Evolutionary conservation across 2,888 invertebrate genomes (phyloP).

Genomic region (Plagiodera versicolora): DNA sequence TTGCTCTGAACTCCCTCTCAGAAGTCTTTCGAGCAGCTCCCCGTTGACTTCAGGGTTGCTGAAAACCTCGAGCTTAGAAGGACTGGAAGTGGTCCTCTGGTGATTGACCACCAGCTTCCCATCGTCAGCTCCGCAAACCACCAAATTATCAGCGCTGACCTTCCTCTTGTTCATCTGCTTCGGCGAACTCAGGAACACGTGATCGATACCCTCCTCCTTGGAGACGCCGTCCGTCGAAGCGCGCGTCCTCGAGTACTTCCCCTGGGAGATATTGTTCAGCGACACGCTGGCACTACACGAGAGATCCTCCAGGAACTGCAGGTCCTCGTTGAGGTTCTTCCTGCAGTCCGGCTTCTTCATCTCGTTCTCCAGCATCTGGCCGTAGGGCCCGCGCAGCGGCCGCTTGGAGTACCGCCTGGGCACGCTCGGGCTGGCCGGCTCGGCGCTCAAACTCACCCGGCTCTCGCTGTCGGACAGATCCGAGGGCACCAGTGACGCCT

Average conservation of each 20-base stretch:
- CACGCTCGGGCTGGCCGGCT: slow-evolving; percentile 56
- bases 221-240: slow-evolving; percentile 56
- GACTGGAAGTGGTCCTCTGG: slow-evolving; percentile 78
- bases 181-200: slow-evolving; percentile 33
- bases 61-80: slow-evolving; percentile 72
- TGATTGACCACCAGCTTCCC: slow-evolving; percentile 61
- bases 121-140: slow-evolving; percentile 37
- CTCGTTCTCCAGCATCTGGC: slow-evolving; percentile 79
- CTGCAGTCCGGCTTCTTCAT: slow-evolving; percentile 70
- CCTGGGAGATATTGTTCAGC: slow-evolving; percentile 39
- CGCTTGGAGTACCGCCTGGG: slow-evolving; percentile 73
- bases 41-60: slow-evolving; percentile 54
- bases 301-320: slow-evolving; percentile 59
- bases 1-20: slow-evolving; percentile 79
- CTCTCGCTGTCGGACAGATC: slow-evolving; percentile 65
- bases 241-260: slow-evolving; percentile 49
- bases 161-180: slow-evolving; percentile 47
- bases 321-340: slow-evolving; percentile 61
- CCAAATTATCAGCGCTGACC: slow-evolving; percentile 53
- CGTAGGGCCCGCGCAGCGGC: slow-evolving; percentile 74
- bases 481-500: slow-evolving; percentile 58
- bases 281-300: slow-evolving; percentile 36
- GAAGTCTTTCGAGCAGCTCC: slow-evolving; percentile 74
- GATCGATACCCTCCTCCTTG: slow-evolving; percentile 29
- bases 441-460: slow-evolving; percentile 54